Base-by-base conservation (phyloP, 2,113 vertebrate genomes). In the Urocynchramus pylzowi region DNA sequence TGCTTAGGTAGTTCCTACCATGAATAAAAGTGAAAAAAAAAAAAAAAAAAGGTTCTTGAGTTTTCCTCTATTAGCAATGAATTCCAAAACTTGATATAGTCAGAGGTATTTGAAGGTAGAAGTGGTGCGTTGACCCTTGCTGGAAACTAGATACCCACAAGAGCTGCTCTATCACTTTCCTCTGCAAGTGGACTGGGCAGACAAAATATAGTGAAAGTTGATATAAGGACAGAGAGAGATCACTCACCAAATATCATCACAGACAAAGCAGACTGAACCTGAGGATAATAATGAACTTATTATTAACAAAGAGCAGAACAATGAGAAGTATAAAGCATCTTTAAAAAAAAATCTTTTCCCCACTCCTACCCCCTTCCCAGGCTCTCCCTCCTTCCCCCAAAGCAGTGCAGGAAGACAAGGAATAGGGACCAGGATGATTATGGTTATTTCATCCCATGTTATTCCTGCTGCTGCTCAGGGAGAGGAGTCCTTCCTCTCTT, bases 81-180 rank as follows among this genome's bases (percentile, higher is more conserved):
- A 49, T 82, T 88, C 17, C 19, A 33, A 61, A 84, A 61, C 4
- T 30, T 5, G 11, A 50, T 65, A 6, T 21, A 33, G 7, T 53
- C 23, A 63, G 50, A 85, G 1, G 5, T 57, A 39, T 73, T 76
- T 50, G 8, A 83, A 76, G 9, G 9, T 61, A 77, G n/a, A 70
- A 35, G 10, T 11, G 11, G 7, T 41, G 24, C 0, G 1, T 24
- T 56, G 30, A 50, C 37, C 31, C 5, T 16, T 27, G 5, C 27
- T 81, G 31, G 13, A 23, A 13, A 49, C 1, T 10, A 59, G 33
- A 50, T 18, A 42, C 7, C 6, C 10, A 37, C 23, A 30, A 65
- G 50, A 24, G 15, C 8, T 37, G 8, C 16, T 50, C 7, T 30
- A 7, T 53, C 54, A 52, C 3, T 57, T 26, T 26, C 15, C 7